Evolutionary conservation across 2,888 invertebrate genomes (phyloP).

Genomic region (Monochamus alternatus): DNA sequence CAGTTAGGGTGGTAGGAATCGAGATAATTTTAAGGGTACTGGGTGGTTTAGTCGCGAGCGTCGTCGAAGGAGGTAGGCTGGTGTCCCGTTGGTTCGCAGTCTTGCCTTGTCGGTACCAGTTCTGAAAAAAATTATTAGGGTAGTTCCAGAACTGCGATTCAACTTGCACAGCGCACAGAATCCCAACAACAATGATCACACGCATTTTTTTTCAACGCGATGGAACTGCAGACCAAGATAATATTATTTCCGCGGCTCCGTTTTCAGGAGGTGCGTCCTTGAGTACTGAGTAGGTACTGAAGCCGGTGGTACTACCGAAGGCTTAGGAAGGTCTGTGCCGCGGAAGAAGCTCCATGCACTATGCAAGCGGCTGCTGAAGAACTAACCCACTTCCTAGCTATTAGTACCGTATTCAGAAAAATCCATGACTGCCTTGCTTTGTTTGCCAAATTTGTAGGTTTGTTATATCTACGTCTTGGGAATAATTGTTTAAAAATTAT

Average conservation of each 20-base stretch:
- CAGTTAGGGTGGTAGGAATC: constrained; percentile 37
- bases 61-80: constrained; percentile 38
- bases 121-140: constrained; percentile 62
- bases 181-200: constrained; percentile 56
- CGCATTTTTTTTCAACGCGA: constrained; percentile 56
- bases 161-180: constrained; percentile 62
- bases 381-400: constrained; percentile 70
- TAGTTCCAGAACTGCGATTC: constrained; percentile 66
- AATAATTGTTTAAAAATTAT: neutral
- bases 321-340: constrained; percentile 67
- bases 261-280: constrained; percentile 47
- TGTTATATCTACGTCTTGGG: neutral
- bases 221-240: constrained; percentile 53
- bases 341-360: constrained; percentile 67
- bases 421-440: constrained; percentile 45
- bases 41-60: constrained; percentile 45
- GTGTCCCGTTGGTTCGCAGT: constrained; percentile 56
- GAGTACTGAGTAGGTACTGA: constrained; percentile 43
- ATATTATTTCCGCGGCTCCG: constrained; percentile 56
- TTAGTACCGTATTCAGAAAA: constrained; percentile 65
- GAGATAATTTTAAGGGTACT: constrained; percentile 30
- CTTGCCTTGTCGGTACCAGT: constrained; percentile 66
- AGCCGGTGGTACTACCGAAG: constrained; percentile 63
- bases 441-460: constrained; percentile 39
- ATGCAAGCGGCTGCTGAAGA: constrained; percentile 64